Conservation (phyloP, 2,888 invertebrate species). For the Linnaemya vulpina region DNA sequence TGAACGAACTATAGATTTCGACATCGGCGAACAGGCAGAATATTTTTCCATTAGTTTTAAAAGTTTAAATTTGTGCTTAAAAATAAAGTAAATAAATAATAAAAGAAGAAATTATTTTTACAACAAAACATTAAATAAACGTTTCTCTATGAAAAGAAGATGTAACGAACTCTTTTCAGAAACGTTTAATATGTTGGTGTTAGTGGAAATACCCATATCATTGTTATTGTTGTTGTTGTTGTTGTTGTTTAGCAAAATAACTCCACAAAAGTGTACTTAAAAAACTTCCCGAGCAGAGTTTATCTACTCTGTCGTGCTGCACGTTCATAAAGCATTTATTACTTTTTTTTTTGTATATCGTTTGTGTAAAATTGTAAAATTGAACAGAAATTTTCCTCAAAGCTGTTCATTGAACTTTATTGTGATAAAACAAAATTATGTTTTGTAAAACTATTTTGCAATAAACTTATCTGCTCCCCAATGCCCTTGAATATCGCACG, state of each 20-base stretch:
- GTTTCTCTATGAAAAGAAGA: no score
- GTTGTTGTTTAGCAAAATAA: background rate
- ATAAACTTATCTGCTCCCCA: background rate
- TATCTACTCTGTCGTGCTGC: background rate
- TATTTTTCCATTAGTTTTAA: no score
- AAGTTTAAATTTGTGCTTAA: no score
- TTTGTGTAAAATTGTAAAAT: background rate
- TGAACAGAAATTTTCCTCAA: background rate
- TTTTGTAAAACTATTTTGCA: background rate
- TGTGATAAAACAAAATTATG: constrained; percentile 1
- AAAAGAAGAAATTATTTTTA: no score
- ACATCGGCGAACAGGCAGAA: no score
- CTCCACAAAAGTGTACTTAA: background rate
- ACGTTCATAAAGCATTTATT: constrained; percentile 7
- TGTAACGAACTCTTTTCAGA: no score
- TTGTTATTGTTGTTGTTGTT: background rate
- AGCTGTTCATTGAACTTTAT: constrained; percentile 14
- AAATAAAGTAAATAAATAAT: no score
- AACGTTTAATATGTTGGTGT: no score
- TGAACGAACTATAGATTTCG: no score
- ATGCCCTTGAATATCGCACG: constrained; percentile 7
- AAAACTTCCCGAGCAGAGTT: background rate
- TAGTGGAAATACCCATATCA: no score
- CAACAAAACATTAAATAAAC: no score
- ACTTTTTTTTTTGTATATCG: no score